Base-by-base conservation (phyloP, 2,113 vertebrate species). In the Castor canadensis region DNA sequence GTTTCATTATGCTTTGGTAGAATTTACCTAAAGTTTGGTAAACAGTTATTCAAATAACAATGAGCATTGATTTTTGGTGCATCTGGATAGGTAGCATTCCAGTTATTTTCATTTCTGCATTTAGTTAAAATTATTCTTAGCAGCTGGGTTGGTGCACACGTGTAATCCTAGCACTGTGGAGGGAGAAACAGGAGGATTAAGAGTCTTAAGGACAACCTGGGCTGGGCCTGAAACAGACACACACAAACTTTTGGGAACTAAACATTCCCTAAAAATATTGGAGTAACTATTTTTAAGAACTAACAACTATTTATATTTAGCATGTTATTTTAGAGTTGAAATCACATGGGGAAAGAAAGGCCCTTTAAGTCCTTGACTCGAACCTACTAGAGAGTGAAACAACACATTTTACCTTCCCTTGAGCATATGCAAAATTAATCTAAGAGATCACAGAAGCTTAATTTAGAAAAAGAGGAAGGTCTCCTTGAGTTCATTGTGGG, bases 41-140 rank as follows among this genome's bases (percentile, higher is more conserved):
- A 72, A 60, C 16, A 60, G 69, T 43, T 9, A 80, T 52, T 67
- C 56, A 85, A 28, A 38, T 73, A 54, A 49, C 73, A 52, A 1
- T 67, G 38, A 75, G 43, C 49, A 54, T 60, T 81, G 67, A 69
- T 32, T 69, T 80, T 87, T 32, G 60, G 30, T 45, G 24, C 40
- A 11, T 64, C 28, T 71, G 1, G 60, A 20, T 49, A 38, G n/a
- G 49, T 84, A 45, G n/a, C 20, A 26, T 54, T 81, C 52, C 54
- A 20, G 22, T 71, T 81, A 43, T 72, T 89, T 95, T 89, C 58
- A 79, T 81, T 92, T 89, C 45, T 47, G 66, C 54, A 58, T 64
- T 76, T 35, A 87, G 69, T 93, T 93, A 56, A 87, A 91, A 94
- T 84, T 54, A 52, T 81, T 73, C 35, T 79, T 58, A 58, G 56